A percentile compares a stretch with the other conserved stretches of the same genome.
Conservation (phyloP, 1,140 invertebrate species). For the Epicauta chinensis region DNA sequence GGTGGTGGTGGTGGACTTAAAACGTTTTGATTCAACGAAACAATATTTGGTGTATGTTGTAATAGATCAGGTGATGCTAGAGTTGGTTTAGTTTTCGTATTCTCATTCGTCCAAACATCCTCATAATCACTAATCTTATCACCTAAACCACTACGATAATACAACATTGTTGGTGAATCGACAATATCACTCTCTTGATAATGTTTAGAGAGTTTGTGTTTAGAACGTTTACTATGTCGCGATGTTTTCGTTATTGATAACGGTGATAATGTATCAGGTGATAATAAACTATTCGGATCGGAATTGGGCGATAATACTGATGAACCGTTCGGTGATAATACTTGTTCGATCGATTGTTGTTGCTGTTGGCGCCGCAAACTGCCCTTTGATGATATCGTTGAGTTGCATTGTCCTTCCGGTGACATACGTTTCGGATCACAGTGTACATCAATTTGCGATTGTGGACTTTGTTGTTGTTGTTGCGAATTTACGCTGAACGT, state of each 20-base stretch:
- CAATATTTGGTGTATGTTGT: conserved; percentile 40
- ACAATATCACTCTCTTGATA: conserved; percentile 77
- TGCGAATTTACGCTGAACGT: conserved; percentile 68
- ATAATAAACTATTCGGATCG: conserved; percentile 47
- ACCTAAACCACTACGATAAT: conserved; percentile 77
- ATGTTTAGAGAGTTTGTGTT: conserved; percentile 59
- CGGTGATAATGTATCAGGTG: conserved; percentile 42
- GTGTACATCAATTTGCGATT: conserved; percentile 25
- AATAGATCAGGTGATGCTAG: conserved; percentile 38
- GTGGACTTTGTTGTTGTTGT: conserved; percentile 24
- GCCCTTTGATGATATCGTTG: conserved; percentile 46
- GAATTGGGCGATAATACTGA: conserved; percentile 50
- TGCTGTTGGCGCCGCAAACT: conserved; percentile 41
- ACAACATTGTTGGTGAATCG: conserved; percentile 66
- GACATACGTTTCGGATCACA: conserved; percentile 46
- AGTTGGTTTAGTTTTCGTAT: conserved; percentile 40
- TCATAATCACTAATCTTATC: conserved; percentile 95
- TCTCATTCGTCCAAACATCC: conserved; percentile 81
- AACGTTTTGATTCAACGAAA: conserved; percentile 50
- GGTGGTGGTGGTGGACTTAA: conserved; percentile 46
- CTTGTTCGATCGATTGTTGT: conserved; percentile 38
- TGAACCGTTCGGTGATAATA: conserved; percentile 50
- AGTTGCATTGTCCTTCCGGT: conserved; percentile 48
- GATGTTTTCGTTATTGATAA: conserved; percentile 34
- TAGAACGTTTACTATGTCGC: conserved; percentile 37